phyloP scores from a whole-genome alignment of 1,140 invertebrate genomes.

The Drosophila tani region DNA sequence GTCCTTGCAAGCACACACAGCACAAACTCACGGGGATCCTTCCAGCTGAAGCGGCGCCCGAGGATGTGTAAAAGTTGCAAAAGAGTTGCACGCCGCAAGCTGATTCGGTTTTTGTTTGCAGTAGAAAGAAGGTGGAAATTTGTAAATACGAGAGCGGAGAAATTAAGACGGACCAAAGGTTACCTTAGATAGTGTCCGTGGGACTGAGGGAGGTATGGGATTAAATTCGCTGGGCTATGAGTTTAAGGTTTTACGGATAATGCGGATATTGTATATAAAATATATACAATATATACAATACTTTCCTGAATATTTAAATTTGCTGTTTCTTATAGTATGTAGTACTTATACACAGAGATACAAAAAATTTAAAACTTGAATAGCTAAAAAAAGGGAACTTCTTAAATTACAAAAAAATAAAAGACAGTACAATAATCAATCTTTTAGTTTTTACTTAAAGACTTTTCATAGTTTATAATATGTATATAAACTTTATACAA shows the following conservation, averaged over 20 bases:
- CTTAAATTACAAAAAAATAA: too few species aligned
- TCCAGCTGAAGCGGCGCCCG: slow-evolving; percentile 30
- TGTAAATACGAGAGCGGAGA: slow-evolving; percentile 23
- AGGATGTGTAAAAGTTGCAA: slow-evolving; percentile 56
- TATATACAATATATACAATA: too few species aligned
- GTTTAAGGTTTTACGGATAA: background rate
- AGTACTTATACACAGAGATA: too few species aligned
- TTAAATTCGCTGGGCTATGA: background rate
- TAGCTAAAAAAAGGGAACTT: too few species aligned
- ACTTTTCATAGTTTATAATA: too few species aligned
- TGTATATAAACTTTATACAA: too few species aligned
- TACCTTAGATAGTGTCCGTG: background rate
- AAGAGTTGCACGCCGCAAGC: slow-evolving; percentile 46
- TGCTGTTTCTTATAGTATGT: too few species aligned
- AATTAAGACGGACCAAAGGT: slow-evolving; percentile 44
- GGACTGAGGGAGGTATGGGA: background rate
- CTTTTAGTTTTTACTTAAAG: too few species aligned
- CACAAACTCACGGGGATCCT: slow-evolving; percentile 2
- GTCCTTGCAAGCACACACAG: slow-evolving; percentile 17
- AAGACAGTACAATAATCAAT: too few species aligned
- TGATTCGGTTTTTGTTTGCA: slow-evolving; percentile 31
- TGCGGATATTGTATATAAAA: background rate
- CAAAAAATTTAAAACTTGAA: too few species aligned
- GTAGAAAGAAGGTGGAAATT: slow-evolving; percentile 19
- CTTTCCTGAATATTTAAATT: too few species aligned